Conservation (phyloP, 2,888 invertebrate genomes). For the Aquatica leii region DNA sequence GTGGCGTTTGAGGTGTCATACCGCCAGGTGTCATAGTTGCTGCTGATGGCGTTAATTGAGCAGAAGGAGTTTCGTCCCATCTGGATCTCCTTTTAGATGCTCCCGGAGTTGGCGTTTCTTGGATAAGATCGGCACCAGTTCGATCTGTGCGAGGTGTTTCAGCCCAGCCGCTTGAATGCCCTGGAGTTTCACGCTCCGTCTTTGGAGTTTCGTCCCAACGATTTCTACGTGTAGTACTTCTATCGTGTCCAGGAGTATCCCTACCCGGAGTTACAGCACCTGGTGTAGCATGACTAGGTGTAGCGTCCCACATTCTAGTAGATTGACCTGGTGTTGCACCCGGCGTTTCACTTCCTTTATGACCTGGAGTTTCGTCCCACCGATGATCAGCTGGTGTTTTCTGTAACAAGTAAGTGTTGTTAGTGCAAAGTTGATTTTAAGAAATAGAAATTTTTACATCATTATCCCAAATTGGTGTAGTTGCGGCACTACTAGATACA, state of each 20-base stretch:
- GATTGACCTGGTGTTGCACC: constrained; percentile 92
- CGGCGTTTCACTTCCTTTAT: constrained; percentile 79
- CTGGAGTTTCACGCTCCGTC: constrained; percentile 96
- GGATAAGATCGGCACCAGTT: constrained; percentile 67
- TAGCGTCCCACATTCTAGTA: constrained; percentile 95
- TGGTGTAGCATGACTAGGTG: constrained; percentile 91
- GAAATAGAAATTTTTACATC: constrained; percentile 78
- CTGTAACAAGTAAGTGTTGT: constrained; percentile 59
- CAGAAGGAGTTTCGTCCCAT: constrained; percentile 97
- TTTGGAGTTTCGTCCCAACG: constrained; percentile 99
- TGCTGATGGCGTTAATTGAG: constrained; percentile 64
- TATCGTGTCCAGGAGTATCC: constrained; percentile 82
- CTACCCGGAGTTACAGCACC: constrained; percentile 84
- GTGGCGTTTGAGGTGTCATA: constrained; percentile 69
- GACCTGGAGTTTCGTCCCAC: constrained; percentile 97
- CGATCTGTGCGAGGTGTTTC: constrained; percentile 98
- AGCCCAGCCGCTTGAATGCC: constrained; percentile 94
- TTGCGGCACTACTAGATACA: constrained; percentile 68
- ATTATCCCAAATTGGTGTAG: constrained; percentile 81
- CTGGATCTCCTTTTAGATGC: constrained; percentile 91
- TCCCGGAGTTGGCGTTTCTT: constrained; percentile 94
- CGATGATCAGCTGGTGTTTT: constrained; percentile 80
- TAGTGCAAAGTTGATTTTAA: no score
- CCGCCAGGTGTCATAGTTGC: constrained; percentile 71
- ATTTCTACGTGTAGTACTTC: constrained; percentile 82